A percentile compares a stretch with the other conserved stretches of the same genome.
Evolutionary conservation across 64 coral and sea anemone genomes (phyloP).

Genomic region (Porites lutea): DNA sequence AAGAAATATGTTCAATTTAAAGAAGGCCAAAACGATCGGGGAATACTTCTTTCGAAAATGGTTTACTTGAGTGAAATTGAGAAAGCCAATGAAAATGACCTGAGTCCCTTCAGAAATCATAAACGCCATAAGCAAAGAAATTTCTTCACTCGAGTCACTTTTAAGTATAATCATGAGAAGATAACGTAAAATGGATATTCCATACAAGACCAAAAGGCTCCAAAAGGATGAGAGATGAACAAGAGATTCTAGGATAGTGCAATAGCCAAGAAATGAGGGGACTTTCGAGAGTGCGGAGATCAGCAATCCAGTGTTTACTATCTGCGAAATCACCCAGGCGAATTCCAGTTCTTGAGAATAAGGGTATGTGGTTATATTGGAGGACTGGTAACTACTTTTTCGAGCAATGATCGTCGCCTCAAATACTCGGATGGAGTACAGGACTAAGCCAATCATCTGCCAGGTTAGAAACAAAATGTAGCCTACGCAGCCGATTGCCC

Average conservation of each 20-base stretch:
- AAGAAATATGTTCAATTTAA: slow-evolving; percentile 13
- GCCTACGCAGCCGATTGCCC: neutral
- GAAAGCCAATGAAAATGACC: neutral
- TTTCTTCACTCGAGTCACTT: neutral
- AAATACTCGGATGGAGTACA: slow-evolving; percentile 20
- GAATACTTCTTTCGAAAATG: neutral
- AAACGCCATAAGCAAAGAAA: neutral
- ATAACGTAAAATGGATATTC: neutral
- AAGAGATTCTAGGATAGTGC: neutral
- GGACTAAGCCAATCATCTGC: slow-evolving; percentile 7
- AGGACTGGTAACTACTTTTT: neutral
- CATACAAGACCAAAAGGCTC: slow-evolving; percentile 7
- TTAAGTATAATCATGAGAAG: neutral
- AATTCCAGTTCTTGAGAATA: neutral
- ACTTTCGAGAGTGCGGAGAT: slow-evolving; percentile 1
- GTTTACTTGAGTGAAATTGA: slow-evolving; percentile 27
- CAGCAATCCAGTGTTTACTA: neutral
- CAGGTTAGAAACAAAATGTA: slow-evolving; percentile 8
- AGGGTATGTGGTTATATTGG: neutral
- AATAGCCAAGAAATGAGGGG: slow-evolving; percentile 11
- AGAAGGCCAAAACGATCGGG: neutral
- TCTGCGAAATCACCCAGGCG: neutral
- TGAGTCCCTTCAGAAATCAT: neutral
- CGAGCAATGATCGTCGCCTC: neutral
- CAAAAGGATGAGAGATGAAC: slow-evolving; percentile 23